Evolutionary conservation across 2,888 invertebrate species (phyloP).

Genomic region (Sinopyrophorus schimmeli): DNA sequence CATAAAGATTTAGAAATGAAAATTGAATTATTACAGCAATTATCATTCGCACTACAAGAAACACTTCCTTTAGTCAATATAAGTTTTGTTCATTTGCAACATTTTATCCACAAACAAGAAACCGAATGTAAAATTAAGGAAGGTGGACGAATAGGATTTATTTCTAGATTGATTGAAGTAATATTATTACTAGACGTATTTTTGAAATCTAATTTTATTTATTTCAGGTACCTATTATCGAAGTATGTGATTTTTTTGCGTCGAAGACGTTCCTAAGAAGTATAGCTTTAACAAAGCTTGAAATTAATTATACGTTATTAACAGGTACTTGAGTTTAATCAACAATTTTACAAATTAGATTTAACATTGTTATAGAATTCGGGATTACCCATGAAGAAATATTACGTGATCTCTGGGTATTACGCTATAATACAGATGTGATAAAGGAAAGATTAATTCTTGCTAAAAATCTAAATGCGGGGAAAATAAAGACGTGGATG

Average conservation of each 20-base stretch:
- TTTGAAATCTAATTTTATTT: constrained; percentile 6
- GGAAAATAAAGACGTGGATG: constrained; percentile 57
- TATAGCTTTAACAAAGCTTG: constrained; percentile 31
- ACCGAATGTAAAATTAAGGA: constrained; percentile 31
- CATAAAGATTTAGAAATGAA: constrained; percentile 37
- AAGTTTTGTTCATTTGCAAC: constrained; percentile 27
- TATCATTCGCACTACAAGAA: constrained; percentile 42
- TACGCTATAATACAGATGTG: constrained; percentile 48
- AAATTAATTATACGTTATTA: constrained; percentile 29
- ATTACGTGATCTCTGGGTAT: constrained; percentile 54
- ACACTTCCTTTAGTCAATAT: constrained; percentile 40
- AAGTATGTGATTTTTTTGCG: constrained; percentile 37
- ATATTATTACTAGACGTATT: neutral
- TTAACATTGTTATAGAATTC: constrained; percentile 43
- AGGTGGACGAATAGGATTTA: constrained; percentile 24
- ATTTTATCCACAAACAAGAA: constrained; percentile 32
- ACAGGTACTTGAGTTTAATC: constrained; percentile 25
- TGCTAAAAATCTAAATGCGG: constrained; percentile 47
- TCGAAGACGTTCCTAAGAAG: constrained; percentile 34
- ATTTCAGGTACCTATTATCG: constrained; percentile 41
- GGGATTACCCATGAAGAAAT: constrained; percentile 49
- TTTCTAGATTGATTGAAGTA: constrained; percentile 42
- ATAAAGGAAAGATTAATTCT: constrained; percentile 47
- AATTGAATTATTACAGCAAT: constrained; percentile 38
- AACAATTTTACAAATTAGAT: neutral